A percentile compares a stretch with the other conserved stretches of the same genome.
Conservation (phyloP, 2,888 invertebrate species). For the Lasioglossum pauxillum region DNA sequence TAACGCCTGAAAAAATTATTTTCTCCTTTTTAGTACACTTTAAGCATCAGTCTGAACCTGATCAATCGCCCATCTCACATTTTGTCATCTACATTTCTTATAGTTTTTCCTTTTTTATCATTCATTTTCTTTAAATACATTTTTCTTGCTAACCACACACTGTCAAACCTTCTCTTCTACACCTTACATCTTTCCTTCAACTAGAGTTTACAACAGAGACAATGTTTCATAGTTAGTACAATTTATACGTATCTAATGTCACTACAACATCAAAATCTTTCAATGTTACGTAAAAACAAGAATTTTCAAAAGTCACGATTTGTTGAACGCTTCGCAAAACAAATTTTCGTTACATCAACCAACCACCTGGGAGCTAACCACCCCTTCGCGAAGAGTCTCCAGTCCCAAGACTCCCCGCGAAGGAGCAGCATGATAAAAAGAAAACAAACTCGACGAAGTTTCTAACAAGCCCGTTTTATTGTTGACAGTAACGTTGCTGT, state of each 20-base stretch:
- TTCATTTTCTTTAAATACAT: no score
- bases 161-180: no score
- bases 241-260: not conserved
- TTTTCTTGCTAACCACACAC: no score
- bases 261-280: not conserved
- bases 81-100: no score
- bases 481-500: not conserved
- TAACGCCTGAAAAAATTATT: no score
- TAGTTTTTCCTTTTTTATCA: no score
- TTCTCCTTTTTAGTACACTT: no score
- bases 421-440: not conserved
- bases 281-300: not conserved
- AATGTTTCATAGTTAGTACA: not conserved
- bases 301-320: not conserved
- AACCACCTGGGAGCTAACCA: not conserved
- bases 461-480: not conserved
- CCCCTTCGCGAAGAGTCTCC: not conserved
- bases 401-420: not conserved
- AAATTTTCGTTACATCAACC: not conserved
- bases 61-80: no score
- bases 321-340: not conserved
- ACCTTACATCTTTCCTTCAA: no score
- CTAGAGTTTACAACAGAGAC: not conserved
- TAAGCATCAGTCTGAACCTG: no score
- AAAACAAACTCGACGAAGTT: not conserved